Evolutionary conservation across 2,797 vertebrate species (phyloP).

Genomic region (Chrysocyon brachyurus): DNA sequence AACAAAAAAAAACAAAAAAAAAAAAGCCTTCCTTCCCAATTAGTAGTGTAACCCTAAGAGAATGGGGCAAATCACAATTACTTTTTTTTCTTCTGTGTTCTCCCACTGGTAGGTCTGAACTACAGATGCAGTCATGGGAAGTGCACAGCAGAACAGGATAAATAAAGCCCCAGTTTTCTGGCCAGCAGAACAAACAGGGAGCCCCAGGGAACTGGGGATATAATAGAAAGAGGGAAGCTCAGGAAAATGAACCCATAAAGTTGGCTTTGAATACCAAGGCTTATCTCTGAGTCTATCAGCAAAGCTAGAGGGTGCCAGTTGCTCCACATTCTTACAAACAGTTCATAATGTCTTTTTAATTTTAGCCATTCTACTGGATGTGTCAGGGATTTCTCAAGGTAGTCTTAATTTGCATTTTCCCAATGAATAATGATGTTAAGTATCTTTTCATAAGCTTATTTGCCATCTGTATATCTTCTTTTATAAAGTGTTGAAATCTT

Average conservation of each 20-base stretch:
- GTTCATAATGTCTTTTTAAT: conserved; percentile 11
- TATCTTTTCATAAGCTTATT: conserved; percentile 22
- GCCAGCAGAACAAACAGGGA: neutral
- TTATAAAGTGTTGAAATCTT: conserved; percentile 20
- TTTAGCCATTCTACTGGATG: neutral
- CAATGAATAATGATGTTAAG: neutral
- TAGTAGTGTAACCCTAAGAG: neutral
- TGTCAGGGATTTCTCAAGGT: neutral
- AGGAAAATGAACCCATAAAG: neutral
- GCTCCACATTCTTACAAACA: neutral
- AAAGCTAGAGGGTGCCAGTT: neutral
- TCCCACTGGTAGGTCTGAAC: neutral
- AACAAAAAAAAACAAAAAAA: too few relatives aligned
- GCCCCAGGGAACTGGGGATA: neutral
- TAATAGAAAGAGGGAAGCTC: neutral
- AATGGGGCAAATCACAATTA: neutral
- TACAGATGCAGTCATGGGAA: neutral
- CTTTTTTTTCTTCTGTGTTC: conserved; percentile 19
- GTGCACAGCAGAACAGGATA: neutral
- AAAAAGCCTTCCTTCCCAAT: neutral
- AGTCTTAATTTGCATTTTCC: conserved; percentile 56
- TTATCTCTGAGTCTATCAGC: neutral
- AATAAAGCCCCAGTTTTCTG: conserved; percentile 8
- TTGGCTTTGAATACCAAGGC: neutral
- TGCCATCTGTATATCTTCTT: conserved; percentile 5